A percentile compares a stretch with the other conserved stretches of the same genome.
These are phyloP conservation scores for Ectemnius continuus DNA, from an alignment of 2,888 invertebrate genomes.

Conservation along the genomic window DNA sequence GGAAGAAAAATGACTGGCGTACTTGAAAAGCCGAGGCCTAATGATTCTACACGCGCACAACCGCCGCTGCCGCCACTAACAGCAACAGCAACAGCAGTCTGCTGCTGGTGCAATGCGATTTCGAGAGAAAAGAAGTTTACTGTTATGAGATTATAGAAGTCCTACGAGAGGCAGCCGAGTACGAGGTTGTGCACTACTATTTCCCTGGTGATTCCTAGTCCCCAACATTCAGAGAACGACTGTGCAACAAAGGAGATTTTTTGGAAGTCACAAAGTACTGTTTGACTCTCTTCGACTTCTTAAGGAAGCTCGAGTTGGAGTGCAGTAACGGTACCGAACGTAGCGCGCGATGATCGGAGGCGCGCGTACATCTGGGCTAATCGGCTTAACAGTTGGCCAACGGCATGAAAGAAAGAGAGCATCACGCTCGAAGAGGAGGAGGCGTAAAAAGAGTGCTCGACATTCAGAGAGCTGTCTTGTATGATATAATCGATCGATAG, in stretches of 20 bases:
- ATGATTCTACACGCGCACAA: background rate
- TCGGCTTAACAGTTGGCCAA: conserved; percentile 52
- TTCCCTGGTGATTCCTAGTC: no score
- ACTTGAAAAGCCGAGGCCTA: background rate
- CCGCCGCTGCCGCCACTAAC: no score
- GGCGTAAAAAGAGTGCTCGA: background rate
- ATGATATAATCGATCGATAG: no score
- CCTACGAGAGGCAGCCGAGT: background rate
- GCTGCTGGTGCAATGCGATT: background rate
- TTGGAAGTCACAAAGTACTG: background rate
- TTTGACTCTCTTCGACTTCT: conserved; percentile 10
- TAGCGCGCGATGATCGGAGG: conserved; percentile 28
- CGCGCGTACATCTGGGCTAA: conserved; percentile 56
- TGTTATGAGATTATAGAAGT: conserved; percentile 7
- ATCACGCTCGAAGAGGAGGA: conserved; percentile 17
- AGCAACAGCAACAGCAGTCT: background rate
- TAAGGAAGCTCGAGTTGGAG: background rate
- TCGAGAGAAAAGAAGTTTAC: conserved; percentile 3
- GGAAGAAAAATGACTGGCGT: conserved; percentile 1
- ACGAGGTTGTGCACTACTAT: background rate
- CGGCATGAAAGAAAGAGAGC: conserved; percentile 11
- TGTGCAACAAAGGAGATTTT: no score
- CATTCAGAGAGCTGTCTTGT: no score
- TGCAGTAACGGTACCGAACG: conserved; percentile 43
- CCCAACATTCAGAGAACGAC: no score